Evolutionary conservation across 2,113 vertebrate species (phyloP), one percentile per base, ranked within the genome.

Genomic region (Gymnorhina tibicen): DNA sequence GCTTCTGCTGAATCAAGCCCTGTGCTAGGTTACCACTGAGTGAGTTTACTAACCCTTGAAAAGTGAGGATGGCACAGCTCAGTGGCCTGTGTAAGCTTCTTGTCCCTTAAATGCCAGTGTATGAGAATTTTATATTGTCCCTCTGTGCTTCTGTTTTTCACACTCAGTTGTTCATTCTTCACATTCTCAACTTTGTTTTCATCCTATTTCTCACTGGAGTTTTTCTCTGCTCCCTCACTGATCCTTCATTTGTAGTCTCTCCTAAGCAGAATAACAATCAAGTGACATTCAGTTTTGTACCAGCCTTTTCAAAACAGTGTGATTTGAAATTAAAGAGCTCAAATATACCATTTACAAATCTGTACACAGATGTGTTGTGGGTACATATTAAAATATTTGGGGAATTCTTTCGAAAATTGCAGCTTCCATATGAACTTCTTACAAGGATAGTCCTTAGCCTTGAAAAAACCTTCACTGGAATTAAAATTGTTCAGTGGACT

Each of bases 201-300:
- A 52, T 76, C 39, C 4, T 67, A 18, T 87, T 89, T 91, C 87
- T 85, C 66, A 42, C 14, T 53, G 60, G 68, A 60, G 27, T 89
- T 87, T 93, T 77, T 72, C 23, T 81, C 15, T 91, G 21, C 30
- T 93, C 33, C 30, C 30, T 88, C 42, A 50, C 47, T 66, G 75
- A 66, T 80, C 33, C 50, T 88, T 95, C 55, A 74, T 91, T 95
- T 90, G 55, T 55, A 83, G n/a, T 70, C n/a, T 76, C 32, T 73
- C 26, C 46, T 84, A 93, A 84, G 84, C 44, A 92, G 64, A 91
- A 78, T 81, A 93, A 59, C 63, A 95, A 92, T 72, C 30, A 75
- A 91, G 30, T 67, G 68, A n/a, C 70, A 50, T 77, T 91, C 82
- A 67, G 0, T 84, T 93, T 94, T 70, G 46, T 58, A 90, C 44